Conservation (phyloP, 2,888 invertebrate species). For the Crepidodera aurea region DNA sequence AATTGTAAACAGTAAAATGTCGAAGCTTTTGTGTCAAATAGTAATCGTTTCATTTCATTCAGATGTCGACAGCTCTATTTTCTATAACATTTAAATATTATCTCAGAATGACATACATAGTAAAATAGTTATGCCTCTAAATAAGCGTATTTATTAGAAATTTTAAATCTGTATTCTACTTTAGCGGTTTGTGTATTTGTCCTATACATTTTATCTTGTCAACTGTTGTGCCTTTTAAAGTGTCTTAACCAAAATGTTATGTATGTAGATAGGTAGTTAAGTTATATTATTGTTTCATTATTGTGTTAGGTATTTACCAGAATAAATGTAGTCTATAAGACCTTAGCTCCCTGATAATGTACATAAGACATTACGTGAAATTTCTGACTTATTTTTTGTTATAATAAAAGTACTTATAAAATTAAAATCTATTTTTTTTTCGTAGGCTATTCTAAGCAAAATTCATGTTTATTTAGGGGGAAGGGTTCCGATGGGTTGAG, state of each 20-base stretch:
- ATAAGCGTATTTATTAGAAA: not conserved
- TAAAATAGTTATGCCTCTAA: too few relatives aligned
- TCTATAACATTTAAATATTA: not conserved
- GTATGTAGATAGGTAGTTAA: conserved; percentile 10
- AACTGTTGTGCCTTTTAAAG: conserved; percentile 11
- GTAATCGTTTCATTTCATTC: too few relatives aligned
- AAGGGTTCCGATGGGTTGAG: too few relatives aligned
- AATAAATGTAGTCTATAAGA: not conserved
- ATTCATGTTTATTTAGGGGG: too few relatives aligned
- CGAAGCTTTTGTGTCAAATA: too few relatives aligned
- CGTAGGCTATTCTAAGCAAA: too few relatives aligned
- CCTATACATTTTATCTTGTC: not conserved
- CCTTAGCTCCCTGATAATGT: not conserved
- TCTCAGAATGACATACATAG: not conserved
- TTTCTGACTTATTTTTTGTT: conserved; percentile 14
- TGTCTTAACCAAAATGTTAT: conserved; percentile 17
- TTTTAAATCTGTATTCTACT: not conserved
- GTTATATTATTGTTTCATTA: conserved; percentile 5
- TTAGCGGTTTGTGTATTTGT: not conserved
- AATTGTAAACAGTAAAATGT: too few relatives aligned
- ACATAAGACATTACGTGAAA: conserved; percentile 6
- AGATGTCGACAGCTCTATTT: not conserved
- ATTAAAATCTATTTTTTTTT: too few relatives aligned
- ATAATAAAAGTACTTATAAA: conserved; percentile 24
- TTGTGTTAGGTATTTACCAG: not conserved